Evolutionary conservation across 2,888 invertebrate genomes (phyloP), one percentile per base, ranked within the genome.

Genomic region (Platypus cylindrus): DNA sequence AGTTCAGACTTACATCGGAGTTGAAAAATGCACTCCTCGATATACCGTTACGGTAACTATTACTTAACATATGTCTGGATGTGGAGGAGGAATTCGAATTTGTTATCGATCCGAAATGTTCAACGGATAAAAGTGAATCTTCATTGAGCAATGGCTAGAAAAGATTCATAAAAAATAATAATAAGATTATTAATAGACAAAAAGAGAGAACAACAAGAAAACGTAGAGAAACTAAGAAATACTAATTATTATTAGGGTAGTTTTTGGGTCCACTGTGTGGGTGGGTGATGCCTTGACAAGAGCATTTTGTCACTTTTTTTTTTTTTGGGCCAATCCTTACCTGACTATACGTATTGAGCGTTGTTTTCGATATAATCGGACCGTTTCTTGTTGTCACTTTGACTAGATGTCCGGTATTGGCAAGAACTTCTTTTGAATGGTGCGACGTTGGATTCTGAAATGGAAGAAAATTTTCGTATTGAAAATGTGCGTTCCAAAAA

Each of bases 401-500:
- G 30, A 58, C 50, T 37, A 50, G 44, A 43, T 58, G 59, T 40
- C 54, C 54, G 17, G 57, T 42, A 37, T 49, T 59, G 47, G 48
- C 38, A 26, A 58, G 43, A 17, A 58, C 60, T 47, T 61, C 58
- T 41, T 60, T 58, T 46, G 58, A 58, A 41, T 60, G 60, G 43
- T 59, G 60, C 33, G 57, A 49, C 28, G 59, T 58, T 45, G 60
- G 61, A 52, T 59, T 62, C 62, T 62, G 55, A 12, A 60, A 59
- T 17, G 44, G 48, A 47, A 33, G 40, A n/a, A n/a, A n/a, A n/a
- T n/a, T n/a, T n/a, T n/a, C n/a, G n/a, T 8, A 18, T 11, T 8
- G 15, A 29, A 29, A 20, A 20, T 20, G 20, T 20, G 9, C 9
- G 9, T 20, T 20, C 5, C 20, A 20, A 20, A 20, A 20, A 20